A percentile compares a stretch with the other conserved stretches of the same genome.
phyloP scores from a whole-genome alignment of 1,140 invertebrate species.

The Phymorhynchus buccinoides region DNA sequence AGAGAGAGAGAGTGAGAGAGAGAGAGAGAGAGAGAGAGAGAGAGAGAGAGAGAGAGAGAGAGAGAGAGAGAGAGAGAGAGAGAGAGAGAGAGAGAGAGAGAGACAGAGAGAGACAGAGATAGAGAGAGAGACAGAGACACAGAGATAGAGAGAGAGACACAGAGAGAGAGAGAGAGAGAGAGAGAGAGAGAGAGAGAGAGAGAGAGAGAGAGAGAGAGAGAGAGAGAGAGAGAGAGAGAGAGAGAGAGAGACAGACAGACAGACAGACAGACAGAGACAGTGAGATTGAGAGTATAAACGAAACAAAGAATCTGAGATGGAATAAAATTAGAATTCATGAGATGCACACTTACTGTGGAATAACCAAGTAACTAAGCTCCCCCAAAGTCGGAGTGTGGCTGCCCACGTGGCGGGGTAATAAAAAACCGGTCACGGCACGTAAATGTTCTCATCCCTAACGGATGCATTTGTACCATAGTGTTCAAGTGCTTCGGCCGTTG shows the following conservation, averaged over 20 bases:
- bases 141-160: neutral
- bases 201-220: neutral
- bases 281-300: neutral
- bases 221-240: neutral
- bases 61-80: neutral
- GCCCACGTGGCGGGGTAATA: no score
- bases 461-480: no score
- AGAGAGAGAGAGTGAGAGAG: neutral
- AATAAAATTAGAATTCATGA: no score
- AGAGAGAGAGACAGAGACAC: neutral
- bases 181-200: neutral
- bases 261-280: neutral
- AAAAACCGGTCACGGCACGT: no score
- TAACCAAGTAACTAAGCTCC: no score
- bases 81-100: neutral
- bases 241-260: neutral
- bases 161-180: neutral
- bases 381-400: no score
- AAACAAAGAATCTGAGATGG: neutral
- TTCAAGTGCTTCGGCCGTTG: no score
- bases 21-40: constrained; percentile 10
- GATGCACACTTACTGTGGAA: no score
- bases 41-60: neutral
- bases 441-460: no score
- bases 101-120: neutral